Evolutionary conservation across 2,113 vertebrate genomes (phyloP).

Genomic region (Strix uralensis): DNA sequence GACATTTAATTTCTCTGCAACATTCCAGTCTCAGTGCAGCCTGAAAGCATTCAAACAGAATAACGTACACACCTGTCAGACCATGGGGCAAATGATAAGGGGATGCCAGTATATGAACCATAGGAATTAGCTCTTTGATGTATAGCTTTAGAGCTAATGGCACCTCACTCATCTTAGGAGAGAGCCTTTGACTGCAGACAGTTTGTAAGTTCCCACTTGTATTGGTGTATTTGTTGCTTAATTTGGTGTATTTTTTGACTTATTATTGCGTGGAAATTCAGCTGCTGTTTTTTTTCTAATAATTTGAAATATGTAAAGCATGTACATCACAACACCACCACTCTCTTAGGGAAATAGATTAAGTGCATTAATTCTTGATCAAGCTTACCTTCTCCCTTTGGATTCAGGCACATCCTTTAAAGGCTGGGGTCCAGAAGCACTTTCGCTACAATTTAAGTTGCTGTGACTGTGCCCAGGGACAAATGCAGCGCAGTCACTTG

Average conservation of each 20-base stretch:
- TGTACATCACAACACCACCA: background rate
- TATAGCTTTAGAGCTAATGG: background rate
- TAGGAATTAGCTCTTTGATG: slow-evolving; percentile 30
- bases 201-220: background rate
- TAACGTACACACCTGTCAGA: background rate
- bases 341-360: background rate
- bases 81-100: slow-evolving; percentile 12
- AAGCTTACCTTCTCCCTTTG: background rate
- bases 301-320: background rate
- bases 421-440: background rate
- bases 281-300: background rate
- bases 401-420: background rate
- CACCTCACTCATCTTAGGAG: background rate
- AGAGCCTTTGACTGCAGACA: background rate
- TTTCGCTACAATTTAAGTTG: background rate
- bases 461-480: background rate
- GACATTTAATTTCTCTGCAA: slow-evolving; percentile 42
- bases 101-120: background rate
- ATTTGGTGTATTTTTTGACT: background rate
- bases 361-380: background rate
- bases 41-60: slow-evolving; percentile 24
- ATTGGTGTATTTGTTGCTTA: background rate
- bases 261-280: background rate
- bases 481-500: background rate
- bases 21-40: background rate